A percentile compares a stretch with the other conserved stretches of the same genome.
These are phyloP conservation scores for Drosophila kikkawai DNA, from an alignment of 1,140 invertebrate genomes.

Conservation along the genomic window DNA sequence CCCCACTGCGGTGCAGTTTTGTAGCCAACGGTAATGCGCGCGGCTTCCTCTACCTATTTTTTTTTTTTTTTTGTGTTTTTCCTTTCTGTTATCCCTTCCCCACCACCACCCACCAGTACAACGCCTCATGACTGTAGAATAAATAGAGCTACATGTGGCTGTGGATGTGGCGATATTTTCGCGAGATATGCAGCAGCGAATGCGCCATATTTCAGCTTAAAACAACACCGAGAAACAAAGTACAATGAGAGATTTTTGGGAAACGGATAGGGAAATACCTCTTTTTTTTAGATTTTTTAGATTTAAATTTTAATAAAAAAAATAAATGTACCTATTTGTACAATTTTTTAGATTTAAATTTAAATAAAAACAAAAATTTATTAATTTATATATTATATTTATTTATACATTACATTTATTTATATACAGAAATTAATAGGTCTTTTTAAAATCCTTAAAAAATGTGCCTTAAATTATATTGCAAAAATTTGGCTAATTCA, in stretches of 20 bases:
- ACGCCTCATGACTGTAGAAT: slow-evolving; percentile 1
- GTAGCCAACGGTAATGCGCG: slow-evolving; percentile 64
- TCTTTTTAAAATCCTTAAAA: no score
- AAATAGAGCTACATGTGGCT: slow-evolving; percentile 23
- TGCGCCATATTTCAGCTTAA: slow-evolving; percentile 67
- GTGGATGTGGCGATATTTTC: slow-evolving; percentile 63
- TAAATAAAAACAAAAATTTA: no score
- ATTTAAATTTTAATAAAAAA: no score
- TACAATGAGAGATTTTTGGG: background rate
- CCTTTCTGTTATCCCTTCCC: background rate
- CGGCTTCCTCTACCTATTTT: background rate
- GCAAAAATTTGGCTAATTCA: no score
- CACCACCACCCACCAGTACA: background rate
- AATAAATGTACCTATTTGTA: no score
- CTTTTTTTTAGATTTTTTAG: no score
- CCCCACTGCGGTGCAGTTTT: slow-evolving; percentile 50
- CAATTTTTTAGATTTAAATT: no score
- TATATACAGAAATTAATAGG: no score
- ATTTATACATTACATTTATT: no score
- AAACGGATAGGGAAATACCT: background rate
- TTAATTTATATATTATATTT: no score
- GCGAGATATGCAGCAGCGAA: slow-evolving; percentile 60
- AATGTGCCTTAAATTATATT: no score
- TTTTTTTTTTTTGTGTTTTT: background rate
- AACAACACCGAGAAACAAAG: slow-evolving; percentile 29